Base-by-base conservation (phyloP, 2,797 vertebrate species). In the Strix occidentalis region DNA sequence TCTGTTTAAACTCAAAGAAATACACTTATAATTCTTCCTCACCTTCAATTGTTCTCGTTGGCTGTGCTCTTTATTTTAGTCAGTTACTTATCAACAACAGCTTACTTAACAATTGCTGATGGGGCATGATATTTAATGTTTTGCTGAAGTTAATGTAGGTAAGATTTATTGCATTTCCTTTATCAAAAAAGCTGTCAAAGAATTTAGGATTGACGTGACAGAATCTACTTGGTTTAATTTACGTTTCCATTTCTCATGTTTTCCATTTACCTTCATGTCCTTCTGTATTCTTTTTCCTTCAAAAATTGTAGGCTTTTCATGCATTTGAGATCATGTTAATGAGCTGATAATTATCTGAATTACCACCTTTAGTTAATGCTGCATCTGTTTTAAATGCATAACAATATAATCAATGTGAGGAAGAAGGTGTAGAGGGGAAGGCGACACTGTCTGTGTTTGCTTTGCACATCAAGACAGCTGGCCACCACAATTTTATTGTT, bases 1-100 rank as follows among this genome's bases (percentile, higher is more conserved):
- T 77, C 66, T 93, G 75, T 72, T 96, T 66, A 83, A 85, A 84
- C 84, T 80, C 2, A 3, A 87, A 89, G 28, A 95, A 90, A 89
- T 76, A 24, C 2, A 23, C 35, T 87, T 84, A 25, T 2, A 85
- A 70, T 89, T 89, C 28, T 88, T 94, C 33, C 39, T 93, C n/a
- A 39, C 60, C 66, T 90, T 90, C 53, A 74, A 1, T 81, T 84
- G 65, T 78, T 95, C 53, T 45, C 53, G 21, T 65, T 17, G 9
- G 20, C 41, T 66, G n/a, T 93, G 60, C 41, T 70, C n/a, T 93
- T 86, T 82, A 33, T 74, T 95, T 87, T 72, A 90, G 63, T 71
- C 57, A 57, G 56, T 69, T 78, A 28, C 33, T 72, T 92, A 50
- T 87, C 63, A 65, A 37, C 20, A 45, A 28, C 50, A 51, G 29